phyloP scores from a whole-genome alignment of 2,888 invertebrate species.

The Dinocampus coccinellae region DNA sequence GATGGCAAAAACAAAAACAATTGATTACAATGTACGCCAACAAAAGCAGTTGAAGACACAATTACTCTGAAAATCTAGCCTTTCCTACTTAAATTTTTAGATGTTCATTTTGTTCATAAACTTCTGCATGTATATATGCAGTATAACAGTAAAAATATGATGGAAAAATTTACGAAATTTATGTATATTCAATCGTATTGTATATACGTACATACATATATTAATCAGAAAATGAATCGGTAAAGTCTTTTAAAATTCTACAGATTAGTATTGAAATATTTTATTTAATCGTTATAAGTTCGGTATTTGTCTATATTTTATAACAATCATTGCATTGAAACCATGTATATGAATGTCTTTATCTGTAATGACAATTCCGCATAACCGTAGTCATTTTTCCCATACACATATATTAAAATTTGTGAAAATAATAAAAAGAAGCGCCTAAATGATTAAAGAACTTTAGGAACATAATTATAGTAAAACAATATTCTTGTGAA shows the following conservation, averaged over 20 bases:
- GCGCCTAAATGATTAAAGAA: too few relatives aligned
- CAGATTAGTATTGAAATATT: not conserved
- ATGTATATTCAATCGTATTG: conserved; percentile 36
- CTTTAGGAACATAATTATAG: too few relatives aligned
- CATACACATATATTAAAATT: too few relatives aligned
- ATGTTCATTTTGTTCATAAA: conserved; percentile 59
- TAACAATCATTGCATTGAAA: not conserved
- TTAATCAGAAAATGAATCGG: not conserved
- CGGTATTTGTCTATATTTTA: not conserved
- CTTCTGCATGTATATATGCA: conserved; percentile 34
- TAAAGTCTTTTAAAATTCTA: conserved; percentile 9
- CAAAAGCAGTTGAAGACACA: conserved; percentile 28
- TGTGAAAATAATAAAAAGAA: too few relatives aligned
- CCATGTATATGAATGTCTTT: not conserved
- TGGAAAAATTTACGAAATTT: conserved; percentile 38
- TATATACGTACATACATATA: not conserved
- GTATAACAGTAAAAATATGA: conserved; percentile 31
- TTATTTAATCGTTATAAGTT: conserved; percentile 11
- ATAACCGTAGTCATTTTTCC: too few relatives aligned
- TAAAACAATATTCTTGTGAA: too few relatives aligned
- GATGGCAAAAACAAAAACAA: not conserved
- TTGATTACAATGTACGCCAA: conserved; percentile 19
- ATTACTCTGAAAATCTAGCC: conserved; percentile 45
- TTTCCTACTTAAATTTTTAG: conserved; percentile 61
- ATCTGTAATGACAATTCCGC: too few relatives aligned